phyloP scores from a whole-genome alignment of 1,140 invertebrate species.

The Tetramorium parvispinum region DNA sequence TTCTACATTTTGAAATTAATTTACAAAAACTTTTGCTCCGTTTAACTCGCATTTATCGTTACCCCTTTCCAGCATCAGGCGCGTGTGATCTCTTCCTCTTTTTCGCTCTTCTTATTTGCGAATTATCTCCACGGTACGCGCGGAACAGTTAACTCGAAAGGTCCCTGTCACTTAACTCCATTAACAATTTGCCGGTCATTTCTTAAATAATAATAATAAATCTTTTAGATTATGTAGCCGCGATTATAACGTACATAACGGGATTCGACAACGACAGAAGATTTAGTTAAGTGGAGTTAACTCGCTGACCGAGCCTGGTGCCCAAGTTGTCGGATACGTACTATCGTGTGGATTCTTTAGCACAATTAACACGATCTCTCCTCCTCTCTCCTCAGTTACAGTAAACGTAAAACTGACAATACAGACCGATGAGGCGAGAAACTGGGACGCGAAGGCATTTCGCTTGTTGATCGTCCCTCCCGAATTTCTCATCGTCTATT shows the following conservation, averaged over 20 bases:
- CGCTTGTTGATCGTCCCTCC: not conserved
- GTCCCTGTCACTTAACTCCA: not conserved
- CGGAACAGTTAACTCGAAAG: slow-evolving; percentile 5
- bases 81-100: not conserved
- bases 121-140: slow-evolving; percentile 11
- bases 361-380: not conserved
- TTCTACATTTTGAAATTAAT: slow-evolving; percentile 3
- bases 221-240: not conserved
- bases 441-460: not conserved
- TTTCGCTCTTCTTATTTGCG: not conserved
- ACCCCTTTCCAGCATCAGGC: not conserved
- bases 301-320: slow-evolving; percentile 24
- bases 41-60: slow-evolving; percentile 4
- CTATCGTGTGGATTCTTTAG: not conserved
- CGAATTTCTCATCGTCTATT: not conserved
- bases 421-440: not conserved
- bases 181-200: slow-evolving; percentile 14
- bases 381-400: not conserved
- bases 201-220: not conserved
- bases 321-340: slow-evolving; percentile 12
- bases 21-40: slow-evolving; percentile 2
- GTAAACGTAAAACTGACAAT: not conserved
- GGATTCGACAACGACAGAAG: not conserved
- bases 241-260: not conserved
- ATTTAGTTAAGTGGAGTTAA: slow-evolving; percentile 10